These are phyloP conservation scores for Phyto melanocephala DNA, from an alignment of 2,888 invertebrate species.

Conservation along the genomic window DNA sequence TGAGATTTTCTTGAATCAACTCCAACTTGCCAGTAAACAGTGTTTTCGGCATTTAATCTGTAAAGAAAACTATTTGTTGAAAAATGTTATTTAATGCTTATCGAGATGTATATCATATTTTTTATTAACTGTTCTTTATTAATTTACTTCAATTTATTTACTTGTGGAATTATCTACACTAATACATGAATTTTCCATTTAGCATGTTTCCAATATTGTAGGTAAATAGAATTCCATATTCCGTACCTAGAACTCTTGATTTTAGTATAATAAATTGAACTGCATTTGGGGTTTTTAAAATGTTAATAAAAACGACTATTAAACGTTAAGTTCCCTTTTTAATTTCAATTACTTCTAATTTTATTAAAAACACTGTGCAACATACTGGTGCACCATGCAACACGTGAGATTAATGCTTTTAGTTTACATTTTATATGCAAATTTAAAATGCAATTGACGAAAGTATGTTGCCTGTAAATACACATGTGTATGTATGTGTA, in stretches of 20 bases:
- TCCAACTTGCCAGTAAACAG: background rate
- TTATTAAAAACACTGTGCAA: conserved; percentile 35
- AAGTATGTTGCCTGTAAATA: conserved; percentile 51
- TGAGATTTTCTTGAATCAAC: conserved; percentile 20
- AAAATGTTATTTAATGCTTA: too few relatives aligned
- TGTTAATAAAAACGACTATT: background rate
- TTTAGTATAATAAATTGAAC: too few relatives aligned
- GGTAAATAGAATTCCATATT: too few relatives aligned
- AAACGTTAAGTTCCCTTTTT: background rate
- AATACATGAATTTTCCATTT: too few relatives aligned
- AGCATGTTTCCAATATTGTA: too few relatives aligned
- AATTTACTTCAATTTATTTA: too few relatives aligned
- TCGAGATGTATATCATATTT: too few relatives aligned
- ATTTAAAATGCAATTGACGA: conserved; percentile 61
- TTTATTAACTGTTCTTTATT: too few relatives aligned
- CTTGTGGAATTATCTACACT: too few relatives aligned
- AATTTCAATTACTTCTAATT: background rate
- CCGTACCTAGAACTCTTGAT: too few relatives aligned
- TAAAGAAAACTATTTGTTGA: too few relatives aligned
- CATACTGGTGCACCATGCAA: conserved; percentile 43
- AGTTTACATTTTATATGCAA: conserved; percentile 65
- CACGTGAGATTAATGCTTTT: conserved; percentile 74
- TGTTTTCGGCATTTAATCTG: background rate
- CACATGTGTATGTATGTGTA: conserved; percentile 31
- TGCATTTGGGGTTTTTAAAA: background rate